Evolutionary conservation across 2,888 invertebrate species (phyloP), one percentile per base, ranked within the genome.

Genomic region (Ectemnius continuus): DNA sequence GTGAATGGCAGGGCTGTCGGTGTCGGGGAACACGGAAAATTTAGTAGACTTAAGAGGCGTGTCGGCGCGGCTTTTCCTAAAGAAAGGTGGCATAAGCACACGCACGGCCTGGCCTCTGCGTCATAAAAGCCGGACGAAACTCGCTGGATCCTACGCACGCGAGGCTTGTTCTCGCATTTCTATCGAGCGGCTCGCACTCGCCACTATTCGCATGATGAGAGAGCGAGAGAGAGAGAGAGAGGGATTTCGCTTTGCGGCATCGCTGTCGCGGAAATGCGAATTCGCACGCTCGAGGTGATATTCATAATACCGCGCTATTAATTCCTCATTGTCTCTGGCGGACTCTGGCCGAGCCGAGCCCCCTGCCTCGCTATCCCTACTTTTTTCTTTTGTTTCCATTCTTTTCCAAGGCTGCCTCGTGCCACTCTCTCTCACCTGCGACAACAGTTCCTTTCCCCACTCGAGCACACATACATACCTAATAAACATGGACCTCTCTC

Each of bases 241-340:
- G 36, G 4, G 36, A 36, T 5, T 36, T 8, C 36, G 36, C 36
- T 36, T 36, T 76, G 83, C 83, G 80, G 52, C 75, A 78, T 79
- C 71, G 78, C 77, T 80, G 84, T 81, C 84, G 83, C 84, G 87
- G 86, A 88, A 89, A 86, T 80, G 85, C 79, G 82, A 81, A 86
- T 89, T 90, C 90, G 88, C 90, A 90, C 90, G 90, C 86, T 89
- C 88, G 84, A 85, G 81, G 86, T 88, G 88, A 90, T 89, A 89
- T 87, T 88, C 87, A 89, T 88, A 87, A 88, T 85, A 83, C 78
- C 82, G 72, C 86, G n/a, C 36, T 62, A 87, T 89, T 88, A 88
- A 89, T 88, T 88, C 87, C 84, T 88, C 86, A 88, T 90, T 89
- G 88, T 89, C 86, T 88, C 80, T 83, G 79, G 74, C 72, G 47